A percentile compares a stretch with the other conserved stretches of the same genome.
These are phyloP conservation scores for Tetranychus truncatus DNA, from an alignment of 2,888 invertebrate species.

Conservation along the genomic window DNA sequence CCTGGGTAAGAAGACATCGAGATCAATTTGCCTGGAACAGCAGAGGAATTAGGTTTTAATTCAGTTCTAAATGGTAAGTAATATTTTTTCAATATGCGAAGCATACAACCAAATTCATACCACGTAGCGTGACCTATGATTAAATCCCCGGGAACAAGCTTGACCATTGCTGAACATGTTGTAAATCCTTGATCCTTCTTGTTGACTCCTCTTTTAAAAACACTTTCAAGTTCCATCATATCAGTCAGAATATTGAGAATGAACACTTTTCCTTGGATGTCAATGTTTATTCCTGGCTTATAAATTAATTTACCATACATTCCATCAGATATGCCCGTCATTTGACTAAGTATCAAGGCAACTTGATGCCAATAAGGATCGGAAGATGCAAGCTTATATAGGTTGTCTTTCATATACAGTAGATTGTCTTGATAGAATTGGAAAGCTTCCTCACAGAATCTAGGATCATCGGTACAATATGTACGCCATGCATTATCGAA, in stretches of 20 bases:
- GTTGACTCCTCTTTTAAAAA: not conserved
- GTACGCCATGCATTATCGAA: constrained; percentile 51
- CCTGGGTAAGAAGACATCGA: constrained; percentile 32
- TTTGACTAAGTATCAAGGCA: constrained; percentile 52
- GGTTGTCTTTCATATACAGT: constrained; percentile 43
- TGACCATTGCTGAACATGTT: constrained; percentile 46
- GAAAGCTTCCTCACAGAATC: constrained; percentile 46
- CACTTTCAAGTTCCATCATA: not conserved
- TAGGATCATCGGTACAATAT: constrained; percentile 38
- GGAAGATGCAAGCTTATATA: constrained; percentile 34
- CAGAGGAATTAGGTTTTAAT: not conserved
- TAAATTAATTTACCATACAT: constrained; percentile 30
- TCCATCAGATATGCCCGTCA: constrained; percentile 56
- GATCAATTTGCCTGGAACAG: constrained; percentile 28
- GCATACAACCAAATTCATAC: constrained; percentile 59
- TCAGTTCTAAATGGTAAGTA: constrained; percentile 41
- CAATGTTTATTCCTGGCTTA: not conserved
- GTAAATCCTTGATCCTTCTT: not conserved
- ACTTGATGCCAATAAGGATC: constrained; percentile 67
- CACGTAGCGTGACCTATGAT: constrained; percentile 63
- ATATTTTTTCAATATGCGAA: constrained; percentile 63
- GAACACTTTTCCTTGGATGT: not conserved
- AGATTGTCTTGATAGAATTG: constrained; percentile 47
- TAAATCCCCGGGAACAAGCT: constrained; percentile 44
- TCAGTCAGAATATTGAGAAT: not conserved